Evolutionary conservation across 2,113 vertebrate genomes (phyloP).

Genomic region (Hyperopisus bebe): DNA sequence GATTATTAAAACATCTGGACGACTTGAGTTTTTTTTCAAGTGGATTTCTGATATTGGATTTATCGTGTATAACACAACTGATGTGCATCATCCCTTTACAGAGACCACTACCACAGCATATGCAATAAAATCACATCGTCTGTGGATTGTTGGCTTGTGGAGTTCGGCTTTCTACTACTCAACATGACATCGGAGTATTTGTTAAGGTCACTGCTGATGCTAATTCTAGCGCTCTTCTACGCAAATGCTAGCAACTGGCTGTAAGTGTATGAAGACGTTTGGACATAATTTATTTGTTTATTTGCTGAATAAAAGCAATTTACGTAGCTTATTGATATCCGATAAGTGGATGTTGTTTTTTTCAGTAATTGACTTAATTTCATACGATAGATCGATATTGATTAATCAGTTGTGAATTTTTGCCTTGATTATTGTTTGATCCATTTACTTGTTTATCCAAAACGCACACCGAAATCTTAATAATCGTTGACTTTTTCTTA

Average conservation of each 20-base stretch:
- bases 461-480: neutral
- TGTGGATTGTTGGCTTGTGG: constrained; percentile 44
- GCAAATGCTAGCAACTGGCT: constrained; percentile 96
- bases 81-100: constrained; percentile 7
- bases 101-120: constrained; percentile 4
- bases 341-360: neutral
- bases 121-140: constrained; percentile 3
- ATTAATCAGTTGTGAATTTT: neutral
- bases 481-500: neutral
- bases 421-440: neutral
- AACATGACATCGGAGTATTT: constrained; percentile 81
- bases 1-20: constrained; percentile 28
- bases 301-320: neutral
- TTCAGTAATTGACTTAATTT: constrained; percentile 12
- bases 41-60: constrained; percentile 63
- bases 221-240: constrained; percentile 87
- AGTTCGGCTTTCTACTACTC: constrained; percentile 11
- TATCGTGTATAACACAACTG: constrained; percentile 31
- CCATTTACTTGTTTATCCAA: neutral
- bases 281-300: neutral
- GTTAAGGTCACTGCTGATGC: constrained; percentile 85
- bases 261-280: constrained; percentile 67
- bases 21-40: constrained; percentile 23
- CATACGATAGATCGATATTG: neutral
- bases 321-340: neutral